phyloP scores from a whole-genome alignment of 1,140 invertebrate species.

The Sycophaga agraensis region DNA sequence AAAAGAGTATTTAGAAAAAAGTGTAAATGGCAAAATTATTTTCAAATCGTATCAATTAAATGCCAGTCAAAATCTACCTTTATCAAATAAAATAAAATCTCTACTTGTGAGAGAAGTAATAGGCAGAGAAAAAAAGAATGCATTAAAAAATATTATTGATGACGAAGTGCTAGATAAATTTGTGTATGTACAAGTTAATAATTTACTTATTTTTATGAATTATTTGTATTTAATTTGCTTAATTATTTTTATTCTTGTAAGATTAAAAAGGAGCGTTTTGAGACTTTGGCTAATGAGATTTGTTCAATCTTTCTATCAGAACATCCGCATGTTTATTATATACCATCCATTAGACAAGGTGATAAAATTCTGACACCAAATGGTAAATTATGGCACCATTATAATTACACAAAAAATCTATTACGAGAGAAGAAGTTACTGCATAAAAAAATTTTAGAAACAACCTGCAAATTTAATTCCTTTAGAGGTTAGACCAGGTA shows the following conservation, averaged over 20 bases:
- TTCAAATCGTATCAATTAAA: background rate
- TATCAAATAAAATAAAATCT: background rate
- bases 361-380: background rate
- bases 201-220: background rate
- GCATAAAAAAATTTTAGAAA: too few relatives aligned
- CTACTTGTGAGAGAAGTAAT: background rate
- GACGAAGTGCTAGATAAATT: background rate
- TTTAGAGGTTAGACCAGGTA: background rate
- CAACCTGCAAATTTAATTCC: background rate
- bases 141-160: background rate
- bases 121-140: background rate
- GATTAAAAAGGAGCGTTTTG: too few relatives aligned
- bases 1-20: too few relatives aligned
- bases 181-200: background rate
- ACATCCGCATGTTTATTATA: background rate
- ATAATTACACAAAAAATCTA: background rate
- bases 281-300: background rate
- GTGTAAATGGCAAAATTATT: slow-evolving; percentile 1
- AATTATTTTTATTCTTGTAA: too few relatives aligned
- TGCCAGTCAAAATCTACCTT: background rate
- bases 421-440: background rate
- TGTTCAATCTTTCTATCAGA: background rate
- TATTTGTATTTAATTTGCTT: too few relatives aligned
- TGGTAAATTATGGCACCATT: slow-evolving; percentile 2
- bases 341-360: background rate